Conservation (phyloP, 2,888 invertebrate species). For the Caenorhabditis sp. region DNA sequence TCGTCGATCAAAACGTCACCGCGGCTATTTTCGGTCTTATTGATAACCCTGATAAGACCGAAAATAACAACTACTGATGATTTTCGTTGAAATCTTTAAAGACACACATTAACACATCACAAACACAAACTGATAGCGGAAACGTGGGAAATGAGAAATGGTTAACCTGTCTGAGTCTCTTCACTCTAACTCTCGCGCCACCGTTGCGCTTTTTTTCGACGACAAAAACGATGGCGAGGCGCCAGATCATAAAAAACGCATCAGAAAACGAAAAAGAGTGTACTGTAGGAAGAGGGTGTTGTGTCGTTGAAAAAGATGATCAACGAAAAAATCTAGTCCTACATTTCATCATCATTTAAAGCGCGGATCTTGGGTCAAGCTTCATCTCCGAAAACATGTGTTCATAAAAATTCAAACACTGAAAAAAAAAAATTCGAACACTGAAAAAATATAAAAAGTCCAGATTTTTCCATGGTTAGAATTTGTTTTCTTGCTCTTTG, state of each 20-base stretch:
- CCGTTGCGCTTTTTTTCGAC: not conserved
- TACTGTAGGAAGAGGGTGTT: not conserved
- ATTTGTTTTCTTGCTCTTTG: too few relatives aligned
- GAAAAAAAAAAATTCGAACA: too few relatives aligned
- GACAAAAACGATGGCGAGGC: not conserved
- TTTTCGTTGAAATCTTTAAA: slow-evolving; percentile 1
- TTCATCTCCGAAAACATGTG: too few relatives aligned
- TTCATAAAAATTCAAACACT: too few relatives aligned
- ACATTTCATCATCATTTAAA: too few relatives aligned
- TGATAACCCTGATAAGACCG: not conserved
- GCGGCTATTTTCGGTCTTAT: not conserved
- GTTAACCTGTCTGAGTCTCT: not conserved
- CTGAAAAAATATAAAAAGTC: too few relatives aligned
- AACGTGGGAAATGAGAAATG: not conserved
- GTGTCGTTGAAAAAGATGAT: not conserved
- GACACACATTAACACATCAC: not conserved
- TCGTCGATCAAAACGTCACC: not conserved
- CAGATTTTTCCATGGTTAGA: too few relatives aligned
- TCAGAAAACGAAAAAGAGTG: not conserved
- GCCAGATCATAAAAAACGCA: not conserved
- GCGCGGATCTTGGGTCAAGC: too few relatives aligned
- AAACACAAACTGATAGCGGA: not conserved
- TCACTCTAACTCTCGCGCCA: not conserved
- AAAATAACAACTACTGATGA: not conserved
- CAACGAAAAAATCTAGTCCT: not conserved